These are phyloP conservation scores for Cairina moschata DNA, from an alignment of 2,113 vertebrate genomes.

Conservation along the genomic window DNA sequence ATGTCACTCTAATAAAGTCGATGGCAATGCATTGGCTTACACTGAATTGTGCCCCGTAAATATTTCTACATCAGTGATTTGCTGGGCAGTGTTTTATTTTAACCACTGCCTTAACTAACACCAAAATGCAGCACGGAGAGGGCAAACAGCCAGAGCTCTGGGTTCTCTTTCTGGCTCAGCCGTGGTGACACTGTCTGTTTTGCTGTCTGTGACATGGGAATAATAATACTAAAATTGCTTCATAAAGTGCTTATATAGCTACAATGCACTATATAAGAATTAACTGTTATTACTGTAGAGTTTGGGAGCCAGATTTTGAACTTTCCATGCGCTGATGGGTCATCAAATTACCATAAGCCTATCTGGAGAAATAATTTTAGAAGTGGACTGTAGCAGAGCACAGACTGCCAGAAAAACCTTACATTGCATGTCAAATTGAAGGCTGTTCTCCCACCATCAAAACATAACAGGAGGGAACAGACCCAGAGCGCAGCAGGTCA, in stretches of 20 bases:
- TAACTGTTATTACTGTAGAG: not conserved
- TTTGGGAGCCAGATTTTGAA: not conserved
- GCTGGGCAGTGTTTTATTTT: not conserved
- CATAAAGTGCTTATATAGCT: not conserved
- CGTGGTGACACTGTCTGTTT: not conserved
- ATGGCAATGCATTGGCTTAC: not conserved
- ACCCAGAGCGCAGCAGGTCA: not conserved
- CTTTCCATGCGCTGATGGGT: not conserved
- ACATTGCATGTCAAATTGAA: not conserved
- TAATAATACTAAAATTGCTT: not conserved
- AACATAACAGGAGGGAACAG: not conserved
- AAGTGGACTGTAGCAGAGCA: not conserved
- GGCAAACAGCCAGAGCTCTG: not conserved
- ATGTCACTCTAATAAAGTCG: not conserved
- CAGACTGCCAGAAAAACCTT: not conserved
- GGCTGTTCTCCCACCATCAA: not conserved
- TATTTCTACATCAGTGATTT: not conserved
- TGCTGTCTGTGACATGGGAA: not conserved
- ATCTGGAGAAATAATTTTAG: not conserved
- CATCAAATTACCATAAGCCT: not conserved
- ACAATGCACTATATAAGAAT: not conserved
- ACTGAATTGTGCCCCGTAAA: not conserved
- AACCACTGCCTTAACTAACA: not conserved
- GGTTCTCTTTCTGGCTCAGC: not conserved
- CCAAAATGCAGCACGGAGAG: not conserved